Evolutionary conservation across 2,113 vertebrate genomes (phyloP), one percentile per base, ranked within the genome.

Genomic region (Cygnus buccinator): DNA sequence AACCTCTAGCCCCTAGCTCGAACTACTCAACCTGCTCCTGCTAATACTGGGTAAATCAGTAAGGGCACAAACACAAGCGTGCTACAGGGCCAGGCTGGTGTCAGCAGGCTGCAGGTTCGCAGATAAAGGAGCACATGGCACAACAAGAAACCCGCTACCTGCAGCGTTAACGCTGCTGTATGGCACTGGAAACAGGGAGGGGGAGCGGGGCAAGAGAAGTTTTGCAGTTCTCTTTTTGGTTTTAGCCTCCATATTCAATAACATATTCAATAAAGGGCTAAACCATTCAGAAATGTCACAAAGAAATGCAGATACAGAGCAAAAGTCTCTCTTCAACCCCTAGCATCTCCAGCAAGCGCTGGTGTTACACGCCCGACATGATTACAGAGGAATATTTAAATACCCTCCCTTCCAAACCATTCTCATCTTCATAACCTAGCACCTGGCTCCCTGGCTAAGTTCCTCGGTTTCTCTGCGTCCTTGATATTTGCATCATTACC

Each of bases 151-250:
- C 18, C 46, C 5, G 77, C 46, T 31, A 11, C 58, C 52, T 65
- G 73, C 35, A 61, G 48, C 0, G 0, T 44, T 21, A 5, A 5
- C 1, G 0, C 28, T 41, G 18, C 5, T 44, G 20, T n/a, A 43
- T 8, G n/a, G 48, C 39, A n/a, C 7, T 3, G 1, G n/a, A 7
- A 35, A 19, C 3, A 16, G 4, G 22, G 19, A 28, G 9, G 5
- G 10, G 35, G 11, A 23, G 19, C 8, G 2, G 59, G 8, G 19
- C 33, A 68, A 50, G 23, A 52, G 14, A 62, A 5, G 4, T 10
- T 4, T 35, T 29, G 58, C 26, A 18, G 28, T 59, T 44, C 61
- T 55, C 31, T 66, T 13, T 55, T 26, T 55, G 3, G 20, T 52
- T 79, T 87, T 62, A 57, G 18, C 11, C 37, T 74, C 68, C 28